Base-by-base conservation (phyloP, 2,888 invertebrate genomes). In the Tetragonula carbonaria region DNA sequence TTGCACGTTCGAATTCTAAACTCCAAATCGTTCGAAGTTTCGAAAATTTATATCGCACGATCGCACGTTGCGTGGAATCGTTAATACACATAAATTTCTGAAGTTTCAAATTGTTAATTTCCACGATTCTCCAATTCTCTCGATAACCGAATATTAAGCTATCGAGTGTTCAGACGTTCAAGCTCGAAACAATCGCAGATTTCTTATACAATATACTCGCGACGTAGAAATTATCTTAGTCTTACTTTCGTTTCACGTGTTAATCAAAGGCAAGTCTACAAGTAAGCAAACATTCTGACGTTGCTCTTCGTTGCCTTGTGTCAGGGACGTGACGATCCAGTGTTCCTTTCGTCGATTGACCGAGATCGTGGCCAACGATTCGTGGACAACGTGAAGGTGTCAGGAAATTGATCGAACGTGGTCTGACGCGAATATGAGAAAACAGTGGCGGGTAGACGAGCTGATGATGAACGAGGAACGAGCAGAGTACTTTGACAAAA, bases 391-490 rank as follows among this genome's bases (percentile, higher is more conserved):
- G 63, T 70, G 55, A 55, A 53, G 23, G 23, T 65, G 33, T 57
- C 76, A 80, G 74, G 74, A 74, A 55, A 57, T 23, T 80, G 86
- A 87, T 78, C 53, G n/a, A 78, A 82, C 73, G 78, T 87, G 89
- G 57, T 80, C 81, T 51, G 78, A 55, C 59, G 63, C 72, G 77
- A 51, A 11, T 45, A 66, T 66, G 75, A 28, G 82, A 73, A 79
- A 79, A 33, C 74, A 86, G 51, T 73, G 80, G 50, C 75, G 84
- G 76, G 78, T 63, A 86, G 74, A 84, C 86, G 78, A 82, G 57
- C 84, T 80, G 88, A 86, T 89, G 85, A 86, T 88, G 83, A 89
- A 85, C 80, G 83, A 86, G 80, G 79, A 85, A 80, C 90, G 85
- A 88, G 88, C 85, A 90, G 23, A 14, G 80, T 80, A 79, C 80